Evolutionary conservation across 2,888 invertebrate genomes (phyloP), one percentile per base, ranked within the genome.

Genomic region (Nebria brevicollis): DNA sequence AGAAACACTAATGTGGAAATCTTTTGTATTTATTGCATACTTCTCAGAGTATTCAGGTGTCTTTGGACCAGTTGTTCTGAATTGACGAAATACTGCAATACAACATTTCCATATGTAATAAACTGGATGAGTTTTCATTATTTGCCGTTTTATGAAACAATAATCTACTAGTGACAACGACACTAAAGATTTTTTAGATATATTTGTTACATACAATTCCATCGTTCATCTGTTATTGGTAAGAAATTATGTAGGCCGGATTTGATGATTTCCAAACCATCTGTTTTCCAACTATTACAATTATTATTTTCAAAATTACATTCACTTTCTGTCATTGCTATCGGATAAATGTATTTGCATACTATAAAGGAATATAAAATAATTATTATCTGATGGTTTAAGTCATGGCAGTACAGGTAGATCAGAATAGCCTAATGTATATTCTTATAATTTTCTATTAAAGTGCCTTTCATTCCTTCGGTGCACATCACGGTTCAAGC

Each of bases 221-320:
- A 79, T 20, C 79, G 74, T 43, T 79, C 79, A 25, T 79, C 79
- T 42, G 26, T 68, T 0, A 79, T 13, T 26, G 79, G 79, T 42
- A 74, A 41, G 11, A 41, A 41, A 5, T 13, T 15, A 73, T 42
- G 11, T n/a, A 3, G 13, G 3, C 42, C 73, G 42, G 42, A 73
- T 8, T 42, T 3, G 1, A 11, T 41, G 8, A 73, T 73, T 20
- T 43, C n/a, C 65, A 34, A 70, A 20, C 34, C 20, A 25, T 26
- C 26, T 70, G 70, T 34, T 70, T 7, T 1, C 34, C 70, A 25
- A 70, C 3, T 7, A 54, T 7, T 13, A 54, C 54, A 54, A 20
- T 20, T 4, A 11, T 65, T 1, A 26, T 72, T 15, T 26, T 73
- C 73, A 66, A 72, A 73, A 65, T 73, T 66, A 54, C 78, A 78